Percentiles rank a stretch among this genome's conserved stretches.
Evolutionary conservation across 2,797 vertebrate species (phyloP).

Genomic region (Tenualosa ilisha): DNA sequence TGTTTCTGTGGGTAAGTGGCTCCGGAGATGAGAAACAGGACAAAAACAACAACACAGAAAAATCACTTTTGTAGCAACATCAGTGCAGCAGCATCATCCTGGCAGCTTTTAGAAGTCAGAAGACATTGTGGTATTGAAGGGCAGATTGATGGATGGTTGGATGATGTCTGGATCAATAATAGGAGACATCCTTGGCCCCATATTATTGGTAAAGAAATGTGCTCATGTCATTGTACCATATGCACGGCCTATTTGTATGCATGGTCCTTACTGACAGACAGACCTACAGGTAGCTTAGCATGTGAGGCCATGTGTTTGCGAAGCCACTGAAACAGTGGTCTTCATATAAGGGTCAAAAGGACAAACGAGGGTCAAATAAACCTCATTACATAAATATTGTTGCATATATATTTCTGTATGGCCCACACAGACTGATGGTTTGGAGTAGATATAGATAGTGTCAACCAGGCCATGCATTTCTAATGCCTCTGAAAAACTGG

Average conservation of each 20-base stretch:
- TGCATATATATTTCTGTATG: no score
- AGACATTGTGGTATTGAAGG: background rate
- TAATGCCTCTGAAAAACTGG: no score
- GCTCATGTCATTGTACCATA: background rate
- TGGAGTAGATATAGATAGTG: no score
- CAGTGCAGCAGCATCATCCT: background rate
- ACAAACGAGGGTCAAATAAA: no score
- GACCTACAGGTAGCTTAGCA: no score
- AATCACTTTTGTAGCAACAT: background rate
- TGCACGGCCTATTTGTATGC: background rate
- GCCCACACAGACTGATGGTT: no score
- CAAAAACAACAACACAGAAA: background rate
- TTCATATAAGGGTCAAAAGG: no score
- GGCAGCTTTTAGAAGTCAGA: background rate
- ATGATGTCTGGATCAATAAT: background rate
- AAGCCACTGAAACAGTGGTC: background rate
- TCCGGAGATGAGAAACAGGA: background rate
- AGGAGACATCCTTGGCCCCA: background rate
- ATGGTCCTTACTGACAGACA: no score
- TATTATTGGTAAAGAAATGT: background rate
- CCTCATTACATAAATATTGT: no score
- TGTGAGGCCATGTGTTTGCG: background rate
- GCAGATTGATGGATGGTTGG: background rate
- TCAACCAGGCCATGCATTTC: no score
- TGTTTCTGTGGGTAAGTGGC: background rate